phyloP scores from a whole-genome alignment of 2,888 invertebrate species.

The Scaptomyza reducta region DNA sequence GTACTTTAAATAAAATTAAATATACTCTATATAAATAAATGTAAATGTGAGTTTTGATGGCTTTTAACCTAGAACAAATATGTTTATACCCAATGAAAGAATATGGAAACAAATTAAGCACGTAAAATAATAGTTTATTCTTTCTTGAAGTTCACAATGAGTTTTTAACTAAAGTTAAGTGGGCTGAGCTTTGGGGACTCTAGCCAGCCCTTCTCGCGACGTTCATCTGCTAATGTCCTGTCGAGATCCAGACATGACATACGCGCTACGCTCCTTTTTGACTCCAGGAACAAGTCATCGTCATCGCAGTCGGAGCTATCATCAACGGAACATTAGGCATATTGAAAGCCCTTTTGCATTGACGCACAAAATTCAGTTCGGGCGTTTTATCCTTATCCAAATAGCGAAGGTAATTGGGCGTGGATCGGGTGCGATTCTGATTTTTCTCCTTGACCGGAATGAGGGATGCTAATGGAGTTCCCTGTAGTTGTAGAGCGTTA shows the following conservation, averaged over 20 bases:
- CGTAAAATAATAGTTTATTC: no score
- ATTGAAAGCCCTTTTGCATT: neutral
- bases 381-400: neutral
- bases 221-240: constrained; percentile 12
- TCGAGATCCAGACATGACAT: constrained; percentile 8
- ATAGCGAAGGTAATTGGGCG: neutral
- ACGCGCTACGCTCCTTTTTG: constrained; percentile 7
- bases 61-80: no score
- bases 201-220: constrained; percentile 21
- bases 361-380: neutral
- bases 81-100: no score
- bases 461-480: neutral
- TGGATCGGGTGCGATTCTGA: neutral
- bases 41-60: neutral
- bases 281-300: neutral
- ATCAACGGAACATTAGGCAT: neutral
- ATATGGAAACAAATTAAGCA: no score
- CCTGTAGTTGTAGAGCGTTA: constrained; percentile 1
- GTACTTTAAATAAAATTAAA: constrained; percentile 40
- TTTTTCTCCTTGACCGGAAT: neutral
- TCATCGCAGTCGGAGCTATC: neutral
- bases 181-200: neutral
- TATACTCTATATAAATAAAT: constrained; percentile 19
- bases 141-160: no score
- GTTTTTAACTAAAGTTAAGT: neutral